Percentiles rank a stretch among this genome's conserved stretches.
phyloP scores from a whole-genome alignment of 1,140 invertebrate species.

The Spodoptera litura region DNA sequence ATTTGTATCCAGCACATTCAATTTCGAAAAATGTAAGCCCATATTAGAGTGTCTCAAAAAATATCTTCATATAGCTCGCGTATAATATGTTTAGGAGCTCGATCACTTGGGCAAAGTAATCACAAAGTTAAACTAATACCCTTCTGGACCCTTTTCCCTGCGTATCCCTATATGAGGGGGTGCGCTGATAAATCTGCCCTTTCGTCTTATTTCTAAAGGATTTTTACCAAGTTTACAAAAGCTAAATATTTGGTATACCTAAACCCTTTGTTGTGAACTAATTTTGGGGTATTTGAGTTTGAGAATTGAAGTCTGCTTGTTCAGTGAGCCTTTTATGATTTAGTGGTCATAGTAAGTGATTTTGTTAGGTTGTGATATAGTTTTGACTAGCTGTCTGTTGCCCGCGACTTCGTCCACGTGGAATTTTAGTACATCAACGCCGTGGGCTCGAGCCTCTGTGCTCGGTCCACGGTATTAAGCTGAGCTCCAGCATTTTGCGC shows the following conservation, averaged over 20 bases:
- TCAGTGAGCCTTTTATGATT: not conserved
- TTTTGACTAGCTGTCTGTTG: too few relatives aligned
- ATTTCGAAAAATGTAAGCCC: too few relatives aligned
- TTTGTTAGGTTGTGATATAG: too few relatives aligned
- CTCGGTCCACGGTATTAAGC: too few relatives aligned
- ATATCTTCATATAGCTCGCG: not conserved
- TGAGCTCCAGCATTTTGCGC: too few relatives aligned
- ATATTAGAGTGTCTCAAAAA: not conserved
- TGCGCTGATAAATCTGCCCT: slow-evolving; percentile 7
- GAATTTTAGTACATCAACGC: too few relatives aligned
- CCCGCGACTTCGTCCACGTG: too few relatives aligned
- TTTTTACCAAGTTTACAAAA: not conserved
- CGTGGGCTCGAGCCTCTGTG: too few relatives aligned
- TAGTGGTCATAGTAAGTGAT: not conserved
- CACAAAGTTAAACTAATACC: slow-evolving; percentile 34
- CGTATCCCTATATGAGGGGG: not conserved
- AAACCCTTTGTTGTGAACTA: not conserved
- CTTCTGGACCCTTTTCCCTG: not conserved
- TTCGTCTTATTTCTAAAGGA: not conserved
- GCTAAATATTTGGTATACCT: slow-evolving; percentile 15
- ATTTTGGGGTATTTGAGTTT: slow-evolving; percentile 14
- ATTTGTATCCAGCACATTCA: too few relatives aligned
- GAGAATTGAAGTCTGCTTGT: not conserved
- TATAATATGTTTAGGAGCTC: slow-evolving; percentile 1
- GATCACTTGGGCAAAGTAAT: slow-evolving; percentile 38